Conservation (phyloP, 2,888 invertebrate species). For the Nasonovia ribisnigri region DNA sequence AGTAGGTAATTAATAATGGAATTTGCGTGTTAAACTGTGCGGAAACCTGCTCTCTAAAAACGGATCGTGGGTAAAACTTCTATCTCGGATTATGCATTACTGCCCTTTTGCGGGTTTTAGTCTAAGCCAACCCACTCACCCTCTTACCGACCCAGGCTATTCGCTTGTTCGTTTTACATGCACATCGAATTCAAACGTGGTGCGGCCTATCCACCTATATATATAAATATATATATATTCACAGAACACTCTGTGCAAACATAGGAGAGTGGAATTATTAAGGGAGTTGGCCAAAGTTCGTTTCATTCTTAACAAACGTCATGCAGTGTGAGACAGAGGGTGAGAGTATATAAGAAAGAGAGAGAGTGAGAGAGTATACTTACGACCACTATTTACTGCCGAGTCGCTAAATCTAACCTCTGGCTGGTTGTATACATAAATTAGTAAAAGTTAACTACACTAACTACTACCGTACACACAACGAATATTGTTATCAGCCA, state of each 20-base stretch:
- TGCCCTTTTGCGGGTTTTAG: constrained; percentile 49
- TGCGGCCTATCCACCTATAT: neutral
- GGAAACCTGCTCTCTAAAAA: constrained; percentile 56
- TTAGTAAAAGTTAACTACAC: constrained; percentile 43
- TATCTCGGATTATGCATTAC: constrained; percentile 50
- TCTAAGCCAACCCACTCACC: constrained; percentile 17
- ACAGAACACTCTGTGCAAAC: neutral
- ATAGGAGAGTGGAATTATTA: constrained; percentile 34
- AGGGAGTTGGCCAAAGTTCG: constrained; percentile 43
- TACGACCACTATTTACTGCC: constrained; percentile 24
- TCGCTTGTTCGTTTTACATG: neutral
- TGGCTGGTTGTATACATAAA: constrained; percentile 49
- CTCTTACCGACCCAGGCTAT: neutral
- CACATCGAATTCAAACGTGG: constrained; percentile 33
- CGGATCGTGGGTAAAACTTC: constrained; percentile 57
- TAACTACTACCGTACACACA: neutral
- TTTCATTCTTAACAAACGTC: constrained; percentile 37
- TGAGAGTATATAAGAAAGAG: neutral
- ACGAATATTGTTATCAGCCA: neutral
- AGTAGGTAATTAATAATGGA: constrained; percentile 56
- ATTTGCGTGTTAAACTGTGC: constrained; percentile 60
- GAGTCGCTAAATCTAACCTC: constrained; percentile 27
- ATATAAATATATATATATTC: neutral
- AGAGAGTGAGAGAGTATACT: neutral
- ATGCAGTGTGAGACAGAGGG: neutral